Conservation (phyloP, 1,140 invertebrate genomes). For the Tigriopus japonicus region DNA sequence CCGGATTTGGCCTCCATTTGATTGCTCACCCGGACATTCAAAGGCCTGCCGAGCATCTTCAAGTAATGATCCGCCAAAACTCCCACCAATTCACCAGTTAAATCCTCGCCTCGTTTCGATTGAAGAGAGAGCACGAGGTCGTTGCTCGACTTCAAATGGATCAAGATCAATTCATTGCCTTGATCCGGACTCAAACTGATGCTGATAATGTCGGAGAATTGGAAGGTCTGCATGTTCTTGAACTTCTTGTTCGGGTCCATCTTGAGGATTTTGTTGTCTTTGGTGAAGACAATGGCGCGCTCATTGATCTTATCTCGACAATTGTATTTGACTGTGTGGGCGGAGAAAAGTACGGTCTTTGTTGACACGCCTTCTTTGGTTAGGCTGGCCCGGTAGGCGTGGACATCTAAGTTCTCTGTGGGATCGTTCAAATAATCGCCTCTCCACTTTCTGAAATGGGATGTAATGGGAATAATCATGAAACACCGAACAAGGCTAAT, state of each 20-base stretch:
- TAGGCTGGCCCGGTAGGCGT: neutral
- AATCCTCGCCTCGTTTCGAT: slow-evolving; percentile 29
- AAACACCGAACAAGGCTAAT: too few relatives aligned
- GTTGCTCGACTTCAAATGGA: slow-evolving; percentile 69
- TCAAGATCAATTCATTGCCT: slow-evolving; percentile 66
- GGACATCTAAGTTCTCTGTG: neutral
- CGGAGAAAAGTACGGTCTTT: neutral
- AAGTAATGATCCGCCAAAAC: slow-evolving; percentile 31
- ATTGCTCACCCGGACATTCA: neutral
- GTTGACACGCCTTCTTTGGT: neutral
- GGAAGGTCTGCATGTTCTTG: neutral
- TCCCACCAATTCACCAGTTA: slow-evolving; percentile 67
- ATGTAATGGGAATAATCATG: neutral
- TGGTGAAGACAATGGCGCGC: slow-evolving; percentile 44
- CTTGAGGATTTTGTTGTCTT: neutral
- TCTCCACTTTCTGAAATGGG: neutral
- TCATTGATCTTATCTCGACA: slow-evolving; percentile 71
- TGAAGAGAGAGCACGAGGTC: slow-evolving; percentile 67
- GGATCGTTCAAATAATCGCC: neutral
- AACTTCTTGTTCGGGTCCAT: neutral
- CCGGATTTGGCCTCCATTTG: neutral
- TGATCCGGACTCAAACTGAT: slow-evolving; percentile 52
- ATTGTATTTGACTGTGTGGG: slow-evolving; percentile 21
- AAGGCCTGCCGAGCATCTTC: neutral
- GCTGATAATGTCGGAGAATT: slow-evolving; percentile 41